Evolutionary conservation across 1,140 invertebrate species (phyloP), one percentile per base, ranked within the genome.

Genomic region (Orius insidiosus): DNA sequence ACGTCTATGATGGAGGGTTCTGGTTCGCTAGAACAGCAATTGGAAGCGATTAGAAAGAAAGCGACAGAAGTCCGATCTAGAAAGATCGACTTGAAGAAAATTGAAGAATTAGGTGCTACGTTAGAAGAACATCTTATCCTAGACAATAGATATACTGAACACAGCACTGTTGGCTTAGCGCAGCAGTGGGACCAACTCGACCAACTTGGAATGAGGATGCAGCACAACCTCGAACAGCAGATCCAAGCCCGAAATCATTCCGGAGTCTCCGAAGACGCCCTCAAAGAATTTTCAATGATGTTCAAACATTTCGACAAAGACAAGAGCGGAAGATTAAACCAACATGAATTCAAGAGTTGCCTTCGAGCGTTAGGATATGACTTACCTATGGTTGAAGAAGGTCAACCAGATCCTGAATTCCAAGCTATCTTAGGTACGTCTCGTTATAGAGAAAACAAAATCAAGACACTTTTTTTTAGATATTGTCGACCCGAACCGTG

Each of bases 211-310:
- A 98, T 98, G 95, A 74, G 96, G 47, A 99, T 99, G 94, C 93
- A 98, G 63, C 95, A 98, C 60, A 99, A 98, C 66, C 69, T 99
- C 50, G 95, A 98, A 63, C 96, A 99, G 66, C 95, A 99, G 67
- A 98, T 98, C 55, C 94, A 98, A 61, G 85, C 85, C 14, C 70
- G 88, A 35, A 98, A 99, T 68, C 90, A 98, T 62, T 96, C 90
- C 46, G 94, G 95, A 55, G 96, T 99, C 10, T 92, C 85, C 42
- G 95, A 99, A 67, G 94, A 98, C 63, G 90, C 95, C 0, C 78
- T 98, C 4, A 90, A 97, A 67, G 96, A 98, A 68, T 99, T 98
- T 80, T 94, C 87, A 37, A 98, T 99, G 94, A 98, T 98, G 95
- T 98, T 98, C 74, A 94, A 93, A 63, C 93, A 98, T 66, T 98